These are phyloP conservation scores for Caerostris extrusa DNA, from an alignment of 1,140 invertebrate species.

Conservation along the genomic window DNA sequence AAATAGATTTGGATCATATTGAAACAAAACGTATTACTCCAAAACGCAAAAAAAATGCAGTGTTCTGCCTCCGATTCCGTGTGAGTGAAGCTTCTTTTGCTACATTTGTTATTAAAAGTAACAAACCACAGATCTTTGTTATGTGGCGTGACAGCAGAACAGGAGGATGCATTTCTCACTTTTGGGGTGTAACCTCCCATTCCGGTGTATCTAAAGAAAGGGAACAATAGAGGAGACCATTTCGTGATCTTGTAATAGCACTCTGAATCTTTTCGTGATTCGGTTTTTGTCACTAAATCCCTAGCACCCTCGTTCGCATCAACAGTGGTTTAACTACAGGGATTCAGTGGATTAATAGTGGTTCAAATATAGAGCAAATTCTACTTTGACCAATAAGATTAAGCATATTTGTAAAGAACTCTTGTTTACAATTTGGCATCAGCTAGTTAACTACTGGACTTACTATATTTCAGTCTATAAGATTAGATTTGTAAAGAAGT, in stretches of 20 bases:
- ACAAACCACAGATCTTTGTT: neutral
- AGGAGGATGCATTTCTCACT: conserved; percentile 62
- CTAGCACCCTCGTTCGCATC: neutral
- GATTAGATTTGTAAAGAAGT: too few species aligned
- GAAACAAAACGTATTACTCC: too few species aligned
- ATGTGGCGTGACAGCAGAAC: conserved; percentile 24
- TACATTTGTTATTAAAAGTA: conserved; percentile 11
- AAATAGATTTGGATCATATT: too few species aligned
- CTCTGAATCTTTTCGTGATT: conserved; percentile 58
- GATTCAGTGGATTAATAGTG: too few species aligned
- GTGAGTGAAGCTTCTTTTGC: neutral
- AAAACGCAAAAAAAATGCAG: too few species aligned
- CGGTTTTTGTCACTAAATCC: conserved; percentile 63
- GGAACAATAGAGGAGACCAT: conserved; percentile 49
- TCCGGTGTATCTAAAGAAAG: conserved; percentile 39
- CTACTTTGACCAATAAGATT: too few species aligned
- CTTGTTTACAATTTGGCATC: too few species aligned
- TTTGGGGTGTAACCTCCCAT: conserved; percentile 63
- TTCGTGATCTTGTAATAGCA: conserved; percentile 67
- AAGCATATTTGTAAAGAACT: too few species aligned
- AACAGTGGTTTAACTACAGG: neutral
- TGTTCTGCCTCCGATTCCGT: too few species aligned
- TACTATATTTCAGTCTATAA: too few species aligned
- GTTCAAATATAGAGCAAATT: too few species aligned
- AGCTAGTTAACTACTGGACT: too few species aligned